These are phyloP conservation scores for Riptortus pedestris DNA, from an alignment of 1,140 invertebrate genomes.

Conservation along the genomic window DNA sequence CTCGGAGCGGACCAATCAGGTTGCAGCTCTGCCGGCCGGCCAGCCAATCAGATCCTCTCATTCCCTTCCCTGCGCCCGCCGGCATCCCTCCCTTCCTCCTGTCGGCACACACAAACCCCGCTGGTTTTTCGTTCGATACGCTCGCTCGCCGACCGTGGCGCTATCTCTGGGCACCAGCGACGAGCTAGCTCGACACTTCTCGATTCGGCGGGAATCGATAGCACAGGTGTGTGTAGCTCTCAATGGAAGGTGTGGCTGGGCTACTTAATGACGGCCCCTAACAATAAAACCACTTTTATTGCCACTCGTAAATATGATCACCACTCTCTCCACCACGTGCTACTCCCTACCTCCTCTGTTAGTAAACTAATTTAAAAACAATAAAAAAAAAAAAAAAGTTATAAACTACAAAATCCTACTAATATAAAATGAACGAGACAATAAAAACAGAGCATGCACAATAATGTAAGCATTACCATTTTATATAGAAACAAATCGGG, in stretches of 20 bases:
- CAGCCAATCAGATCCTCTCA: slow-evolving; percentile 10
- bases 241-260: slow-evolving; percentile 5
- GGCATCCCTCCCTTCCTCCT: slow-evolving; percentile 8
- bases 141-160: background rate
- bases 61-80: slow-evolving; percentile 23
- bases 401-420: slow-evolving; percentile 6
- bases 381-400: slow-evolving; percentile 13
- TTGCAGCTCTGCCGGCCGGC: background rate
- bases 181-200: no score
- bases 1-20: slow-evolving; percentile 15
- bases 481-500: background rate
- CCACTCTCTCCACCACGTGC: slow-evolving; percentile 15
- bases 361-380: slow-evolving; percentile 8
- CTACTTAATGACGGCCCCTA: slow-evolving; percentile 9
- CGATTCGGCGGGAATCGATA: background rate
- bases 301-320: slow-evolving; percentile 26
- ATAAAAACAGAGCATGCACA: slow-evolving; percentile 1
- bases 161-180: slow-evolving; percentile 9
- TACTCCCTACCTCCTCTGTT: slow-evolving; percentile 7
- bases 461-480: background rate
- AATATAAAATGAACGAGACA: slow-evolving; percentile 2
- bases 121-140: slow-evolving; percentile 18
- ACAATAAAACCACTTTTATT: slow-evolving; percentile 26
- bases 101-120: background rate
- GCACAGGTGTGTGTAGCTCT: slow-evolving; percentile 6